Conservation (phyloP, 2,113 vertebrate genomes). For the Calcarius ornatus region DNA sequence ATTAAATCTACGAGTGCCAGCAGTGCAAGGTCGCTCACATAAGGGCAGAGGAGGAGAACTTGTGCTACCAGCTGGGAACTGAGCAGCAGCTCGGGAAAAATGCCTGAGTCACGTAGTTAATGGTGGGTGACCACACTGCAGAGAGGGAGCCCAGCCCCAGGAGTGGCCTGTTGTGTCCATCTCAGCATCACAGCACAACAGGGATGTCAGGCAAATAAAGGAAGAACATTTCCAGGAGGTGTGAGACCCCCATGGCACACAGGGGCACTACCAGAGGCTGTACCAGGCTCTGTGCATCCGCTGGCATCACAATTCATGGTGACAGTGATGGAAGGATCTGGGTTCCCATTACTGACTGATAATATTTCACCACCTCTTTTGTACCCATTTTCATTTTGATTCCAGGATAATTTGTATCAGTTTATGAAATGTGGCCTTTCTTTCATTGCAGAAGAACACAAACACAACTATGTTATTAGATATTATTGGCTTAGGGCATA, state of each 20-base stretch:
- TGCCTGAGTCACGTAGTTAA: constrained; percentile 21
- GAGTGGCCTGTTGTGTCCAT: background rate
- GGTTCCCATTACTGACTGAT: background rate
- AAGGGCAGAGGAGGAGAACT: background rate
- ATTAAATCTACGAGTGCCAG: background rate
- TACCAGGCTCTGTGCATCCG: background rate
- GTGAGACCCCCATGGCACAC: accelerated
- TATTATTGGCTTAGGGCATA: constrained; percentile 24
- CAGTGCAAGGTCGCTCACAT: background rate
- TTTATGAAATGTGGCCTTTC: constrained; percentile 27
- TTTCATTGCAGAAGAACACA: background rate
- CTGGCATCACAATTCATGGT: background rate
- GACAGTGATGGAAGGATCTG: background rate
- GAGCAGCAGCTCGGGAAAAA: background rate
- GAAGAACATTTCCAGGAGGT: background rate
- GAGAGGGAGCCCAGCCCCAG: background rate
- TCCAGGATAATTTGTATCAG: constrained; percentile 31
- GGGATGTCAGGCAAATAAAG: background rate
- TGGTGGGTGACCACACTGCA: background rate
- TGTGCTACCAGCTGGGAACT: background rate
- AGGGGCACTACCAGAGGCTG: background rate
- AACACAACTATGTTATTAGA: background rate
- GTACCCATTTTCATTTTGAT: constrained; percentile 43
- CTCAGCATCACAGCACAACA: background rate
- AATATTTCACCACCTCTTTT: constrained; percentile 37